Conservation (phyloP, 2,888 invertebrate genomes). For the Ramazzottius varieornatus region DNA sequence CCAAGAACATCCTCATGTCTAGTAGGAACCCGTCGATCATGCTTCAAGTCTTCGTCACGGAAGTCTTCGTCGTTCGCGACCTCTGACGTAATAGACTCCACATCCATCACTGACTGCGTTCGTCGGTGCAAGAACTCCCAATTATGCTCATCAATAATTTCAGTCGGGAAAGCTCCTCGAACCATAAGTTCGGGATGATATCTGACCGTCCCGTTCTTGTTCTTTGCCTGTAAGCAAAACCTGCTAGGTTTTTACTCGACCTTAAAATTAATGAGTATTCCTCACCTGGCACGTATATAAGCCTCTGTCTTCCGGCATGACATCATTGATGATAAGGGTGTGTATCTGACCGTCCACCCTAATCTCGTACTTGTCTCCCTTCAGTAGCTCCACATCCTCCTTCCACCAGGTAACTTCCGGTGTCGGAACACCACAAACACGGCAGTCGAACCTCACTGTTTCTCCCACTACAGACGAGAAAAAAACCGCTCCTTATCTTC, state of each 20-base stretch:
- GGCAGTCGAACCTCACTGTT: neutral
- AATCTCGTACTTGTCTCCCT: constrained; percentile 13
- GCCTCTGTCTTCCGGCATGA: neutral
- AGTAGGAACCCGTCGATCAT: neutral
- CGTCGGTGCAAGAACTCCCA: neutral
- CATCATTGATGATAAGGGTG: constrained; percentile 13
- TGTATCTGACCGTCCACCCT: constrained; percentile 14
- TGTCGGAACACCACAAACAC: constrained; percentile 15
- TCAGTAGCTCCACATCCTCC: constrained; percentile 8
- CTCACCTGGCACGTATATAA: neutral
- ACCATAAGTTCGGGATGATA: constrained; percentile 1
- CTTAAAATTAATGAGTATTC: too few species aligned
- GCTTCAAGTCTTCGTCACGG: neutral
- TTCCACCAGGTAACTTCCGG: constrained; percentile 20
- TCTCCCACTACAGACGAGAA: neutral
- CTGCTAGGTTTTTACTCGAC: too few species aligned
- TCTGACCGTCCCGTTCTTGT: neutral
- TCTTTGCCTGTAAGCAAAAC: too few species aligned
- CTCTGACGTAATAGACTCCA: neutral
- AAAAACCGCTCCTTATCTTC: too few species aligned
- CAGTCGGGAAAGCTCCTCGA: neutral
- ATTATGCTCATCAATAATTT: neutral
- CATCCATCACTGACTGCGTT: neutral
- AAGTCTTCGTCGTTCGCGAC: neutral
- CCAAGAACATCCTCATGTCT: neutral